phyloP scores from a whole-genome alignment of 2,113 vertebrate species.

The Oncorhynchus tshawytscha region DNA sequence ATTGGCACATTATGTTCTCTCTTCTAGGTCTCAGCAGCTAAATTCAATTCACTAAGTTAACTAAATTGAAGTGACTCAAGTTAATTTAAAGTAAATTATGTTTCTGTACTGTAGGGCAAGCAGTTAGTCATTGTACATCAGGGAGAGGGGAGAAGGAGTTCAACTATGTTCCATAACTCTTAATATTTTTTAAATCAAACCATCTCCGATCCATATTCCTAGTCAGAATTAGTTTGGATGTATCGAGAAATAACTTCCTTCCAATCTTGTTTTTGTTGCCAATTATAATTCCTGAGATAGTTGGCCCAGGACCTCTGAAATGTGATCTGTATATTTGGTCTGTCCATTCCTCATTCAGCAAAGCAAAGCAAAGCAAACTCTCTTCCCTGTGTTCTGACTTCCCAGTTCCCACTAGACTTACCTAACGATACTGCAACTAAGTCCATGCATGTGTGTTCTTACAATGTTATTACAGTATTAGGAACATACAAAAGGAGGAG shows the following conservation, averaged over 20 bases:
- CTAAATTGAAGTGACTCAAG: too few species aligned
- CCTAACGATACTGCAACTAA: too few species aligned
- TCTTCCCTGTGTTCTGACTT: neutral
- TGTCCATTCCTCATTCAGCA: neutral
- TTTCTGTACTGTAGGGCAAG: neutral
- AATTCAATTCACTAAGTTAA: neutral
- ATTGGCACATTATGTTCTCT: neutral
- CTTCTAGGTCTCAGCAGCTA: neutral
- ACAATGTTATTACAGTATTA: neutral
- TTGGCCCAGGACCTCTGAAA: neutral
- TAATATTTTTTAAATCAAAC: neutral
- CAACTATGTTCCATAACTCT: neutral
- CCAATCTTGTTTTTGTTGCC: neutral
- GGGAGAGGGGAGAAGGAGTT: neutral
- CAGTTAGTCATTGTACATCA: neutral
- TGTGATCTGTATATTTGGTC: neutral
- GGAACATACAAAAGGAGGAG: neutral
- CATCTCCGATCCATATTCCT: neutral
- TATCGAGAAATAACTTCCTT: neutral
- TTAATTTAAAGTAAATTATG: neutral
- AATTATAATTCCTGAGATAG: neutral
- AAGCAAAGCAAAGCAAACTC: neutral
- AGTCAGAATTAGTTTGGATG: neutral
- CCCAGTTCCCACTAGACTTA: too few species aligned
- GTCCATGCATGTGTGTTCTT: neutral